A percentile compares a stretch with the other conserved stretches of the same genome.
phyloP scores from a whole-genome alignment of 2,797 vertebrate genomes.

The Alfaro cultratus region DNA sequence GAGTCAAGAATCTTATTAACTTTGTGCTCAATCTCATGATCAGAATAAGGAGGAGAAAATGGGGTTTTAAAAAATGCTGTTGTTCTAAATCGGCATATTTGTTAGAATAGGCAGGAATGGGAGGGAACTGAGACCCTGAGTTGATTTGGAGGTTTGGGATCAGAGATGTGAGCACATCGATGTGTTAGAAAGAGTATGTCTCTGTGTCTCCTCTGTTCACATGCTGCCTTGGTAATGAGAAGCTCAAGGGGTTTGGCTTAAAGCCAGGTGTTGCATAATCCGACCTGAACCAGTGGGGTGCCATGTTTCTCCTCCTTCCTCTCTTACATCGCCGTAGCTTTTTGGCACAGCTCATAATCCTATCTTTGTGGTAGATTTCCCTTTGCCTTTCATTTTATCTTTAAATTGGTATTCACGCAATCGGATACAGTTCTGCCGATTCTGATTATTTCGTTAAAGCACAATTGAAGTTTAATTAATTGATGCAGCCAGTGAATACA shows the following conservation, averaged over 20 bases:
- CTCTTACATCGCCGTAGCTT: conserved; percentile 19
- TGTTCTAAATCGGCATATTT: conserved; percentile 1
- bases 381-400: conserved; percentile 18
- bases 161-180: conserved; percentile 23
- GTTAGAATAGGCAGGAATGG: conserved; percentile 9
- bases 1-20: conserved; percentile 11
- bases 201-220: conserved; percentile 28
- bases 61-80: background rate
- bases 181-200: conserved; percentile 23
- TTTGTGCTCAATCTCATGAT: background rate
- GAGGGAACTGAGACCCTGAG: conserved; percentile 12
- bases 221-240: conserved; percentile 43
- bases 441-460: background rate
- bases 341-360: conserved; percentile 41
- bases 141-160: conserved; percentile 21
- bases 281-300: conserved; percentile 63
- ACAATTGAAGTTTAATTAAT: background rate
- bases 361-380: conserved; percentile 33
- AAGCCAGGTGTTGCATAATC: conserved; percentile 67
- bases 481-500: background rate
- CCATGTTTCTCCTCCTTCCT: conserved; percentile 37
- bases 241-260: conserved; percentile 53
- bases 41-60: conserved; percentile 2
- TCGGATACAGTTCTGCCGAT: background rate
- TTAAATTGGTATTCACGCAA: conserved; percentile 4